Conservation (phyloP, 2,113 vertebrate species). For the zebrafish (Danio rerio) region GRCz12tu NC_133197.1:872501-873000, state of each 20-base stretch:
- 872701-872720: constrained; percentile 42
- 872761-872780: constrained; percentile 65
- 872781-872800: constrained; percentile 62
- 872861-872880: neutral
- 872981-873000: no score
- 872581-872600: no score
- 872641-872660: no score
- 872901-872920: no score
- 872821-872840: constrained; percentile 56
- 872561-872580: neutral
- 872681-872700: no score
- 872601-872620: no score
- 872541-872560: neutral
- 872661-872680: no score
- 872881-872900: neutral
- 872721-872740: constrained; percentile 59
- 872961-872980: no score
- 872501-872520: no score
- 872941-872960: no score
- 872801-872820: constrained; percentile 61
- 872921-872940: no score
- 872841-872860: constrained; percentile 59
- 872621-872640: no score
- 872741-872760: constrained; percentile 64
- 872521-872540: neutral